A percentile compares a stretch with the other conserved stretches of the same genome.
Conservation (phyloP, 2,888 invertebrate species). For the Perithous albicinctus region DNA sequence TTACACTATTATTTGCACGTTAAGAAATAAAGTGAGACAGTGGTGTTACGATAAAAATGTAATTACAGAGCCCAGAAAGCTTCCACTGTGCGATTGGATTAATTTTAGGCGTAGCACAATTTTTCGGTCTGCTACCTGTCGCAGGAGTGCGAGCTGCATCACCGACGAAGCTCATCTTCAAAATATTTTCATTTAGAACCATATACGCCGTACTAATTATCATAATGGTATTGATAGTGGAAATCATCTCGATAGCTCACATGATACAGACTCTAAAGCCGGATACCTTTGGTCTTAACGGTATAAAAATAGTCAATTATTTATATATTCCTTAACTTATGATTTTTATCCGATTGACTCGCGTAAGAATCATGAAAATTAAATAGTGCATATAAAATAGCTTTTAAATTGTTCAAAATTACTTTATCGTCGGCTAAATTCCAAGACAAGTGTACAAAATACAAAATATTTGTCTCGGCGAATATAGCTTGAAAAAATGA, state of each 20-base stretch:
- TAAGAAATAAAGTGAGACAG: neutral
- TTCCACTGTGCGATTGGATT: slow-evolving; percentile 80
- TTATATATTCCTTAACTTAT: neutral
- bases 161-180: slow-evolving; percentile 74
- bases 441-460: no score
- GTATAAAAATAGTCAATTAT: slow-evolving; percentile 68
- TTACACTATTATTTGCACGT: neutral
- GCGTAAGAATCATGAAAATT: no score
- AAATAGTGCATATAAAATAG: no score
- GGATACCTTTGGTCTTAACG: slow-evolving; percentile 73
- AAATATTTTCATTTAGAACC: slow-evolving; percentile 71
- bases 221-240: slow-evolving; percentile 71
- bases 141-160: slow-evolving; percentile 73
- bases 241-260: slow-evolving; percentile 76
- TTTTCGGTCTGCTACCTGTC: slow-evolving; percentile 81
- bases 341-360: no score
- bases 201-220: slow-evolving; percentile 74
- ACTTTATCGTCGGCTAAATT: no score
- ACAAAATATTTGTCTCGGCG: no score
- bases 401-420: no score
- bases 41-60: neutral
- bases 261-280: slow-evolving; percentile 79
- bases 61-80: slow-evolving; percentile 76
- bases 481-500: no score
- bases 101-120: slow-evolving; percentile 78